Conservation (phyloP, 2,797 vertebrate species). For the Pseudochirops corinnae region DNA sequence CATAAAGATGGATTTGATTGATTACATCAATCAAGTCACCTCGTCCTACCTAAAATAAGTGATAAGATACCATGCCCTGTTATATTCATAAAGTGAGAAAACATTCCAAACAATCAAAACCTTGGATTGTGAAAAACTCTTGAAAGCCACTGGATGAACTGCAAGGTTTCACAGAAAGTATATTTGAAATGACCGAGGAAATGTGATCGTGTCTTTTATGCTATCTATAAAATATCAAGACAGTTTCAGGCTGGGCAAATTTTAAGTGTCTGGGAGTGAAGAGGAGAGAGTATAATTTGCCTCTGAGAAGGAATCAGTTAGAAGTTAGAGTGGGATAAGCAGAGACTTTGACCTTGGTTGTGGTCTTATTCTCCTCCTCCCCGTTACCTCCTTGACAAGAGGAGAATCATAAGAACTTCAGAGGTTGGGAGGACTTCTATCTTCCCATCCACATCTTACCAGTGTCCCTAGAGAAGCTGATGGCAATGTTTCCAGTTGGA, state of each 20-base stretch:
- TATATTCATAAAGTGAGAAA: background rate
- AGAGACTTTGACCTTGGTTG: background rate
- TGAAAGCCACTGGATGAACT: background rate
- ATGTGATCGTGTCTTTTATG: background rate
- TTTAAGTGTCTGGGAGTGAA: background rate
- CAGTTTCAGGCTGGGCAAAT: background rate
- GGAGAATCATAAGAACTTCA: background rate
- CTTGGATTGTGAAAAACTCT: background rate
- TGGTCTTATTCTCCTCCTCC: background rate
- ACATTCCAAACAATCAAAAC: background rate
- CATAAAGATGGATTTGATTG: background rate
- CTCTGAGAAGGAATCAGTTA: background rate
- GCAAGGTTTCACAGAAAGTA: background rate
- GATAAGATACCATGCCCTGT: background rate
- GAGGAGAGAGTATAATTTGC: background rate
- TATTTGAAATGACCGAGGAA: background rate
- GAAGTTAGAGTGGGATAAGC: background rate
- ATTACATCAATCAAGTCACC: background rate
- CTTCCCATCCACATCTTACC: background rate
- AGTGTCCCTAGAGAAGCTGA: background rate
- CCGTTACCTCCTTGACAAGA: background rate
- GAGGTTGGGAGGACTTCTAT: background rate
- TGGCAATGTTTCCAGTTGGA: background rate
- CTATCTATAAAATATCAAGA: background rate
- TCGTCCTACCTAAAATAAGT: background rate